Percentiles rank a stretch among this genome's conserved stretches.
phyloP scores from a whole-genome alignment of 2,888 invertebrate species.

The Metallyticus violacea region DNA sequence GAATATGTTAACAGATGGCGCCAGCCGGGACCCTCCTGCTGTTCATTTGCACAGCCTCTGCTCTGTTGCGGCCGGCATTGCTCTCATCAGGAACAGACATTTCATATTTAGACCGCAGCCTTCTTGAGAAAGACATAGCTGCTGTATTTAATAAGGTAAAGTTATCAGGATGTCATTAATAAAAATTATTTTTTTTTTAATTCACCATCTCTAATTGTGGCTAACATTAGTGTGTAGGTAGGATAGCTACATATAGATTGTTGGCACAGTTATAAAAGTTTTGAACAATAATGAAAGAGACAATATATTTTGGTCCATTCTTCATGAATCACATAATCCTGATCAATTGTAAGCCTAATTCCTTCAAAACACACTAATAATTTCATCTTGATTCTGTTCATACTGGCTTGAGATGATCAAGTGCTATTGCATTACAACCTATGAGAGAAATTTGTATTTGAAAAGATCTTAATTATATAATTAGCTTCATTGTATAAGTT shows the following conservation, averaged over 20 bases:
- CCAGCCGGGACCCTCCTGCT: conserved; percentile 14
- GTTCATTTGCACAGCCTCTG: conserved; percentile 12
- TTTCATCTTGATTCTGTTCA: not conserved
- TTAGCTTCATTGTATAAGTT: too few species aligned
- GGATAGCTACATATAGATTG: too few species aligned
- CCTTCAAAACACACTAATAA: not conserved
- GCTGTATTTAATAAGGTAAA: conserved; percentile 60
- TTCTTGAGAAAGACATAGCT: conserved; percentile 61
- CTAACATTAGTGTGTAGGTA: too few species aligned
- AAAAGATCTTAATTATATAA: too few species aligned
- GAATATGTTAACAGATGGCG: conserved; percentile 2
- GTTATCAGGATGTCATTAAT: too few species aligned
- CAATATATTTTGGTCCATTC: not conserved
- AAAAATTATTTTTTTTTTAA: too few species aligned
- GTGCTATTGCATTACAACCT: not conserved
- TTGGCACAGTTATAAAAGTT: not conserved
- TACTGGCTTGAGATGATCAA: not conserved
- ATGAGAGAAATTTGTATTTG: not conserved
- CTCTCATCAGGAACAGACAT: conserved; percentile 20
- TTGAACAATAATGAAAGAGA: not conserved
- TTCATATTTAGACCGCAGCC: conserved; percentile 54
- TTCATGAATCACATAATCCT: not conserved
- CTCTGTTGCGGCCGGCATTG: conserved; percentile 10
- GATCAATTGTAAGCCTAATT: not conserved
- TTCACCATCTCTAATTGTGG: too few species aligned